A percentile compares a stretch with the other conserved stretches of the same genome.
Conservation (phyloP, 2,797 vertebrate genomes). For the Enteromius mattozi region DNA sequence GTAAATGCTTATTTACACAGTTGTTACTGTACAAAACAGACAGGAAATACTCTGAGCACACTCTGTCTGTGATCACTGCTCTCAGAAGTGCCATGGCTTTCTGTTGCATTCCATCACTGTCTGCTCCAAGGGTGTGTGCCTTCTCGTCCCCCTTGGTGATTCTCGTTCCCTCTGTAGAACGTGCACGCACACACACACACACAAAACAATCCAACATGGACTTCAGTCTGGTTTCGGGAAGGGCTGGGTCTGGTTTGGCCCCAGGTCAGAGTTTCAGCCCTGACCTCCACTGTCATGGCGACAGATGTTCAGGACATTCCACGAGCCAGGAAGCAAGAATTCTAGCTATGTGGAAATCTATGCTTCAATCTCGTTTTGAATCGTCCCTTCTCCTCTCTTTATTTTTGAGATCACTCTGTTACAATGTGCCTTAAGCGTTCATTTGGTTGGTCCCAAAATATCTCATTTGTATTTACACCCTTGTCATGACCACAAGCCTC, state of each 20-base stretch:
- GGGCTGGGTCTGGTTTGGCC: constrained; percentile 60
- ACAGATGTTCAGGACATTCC: constrained; percentile 80
- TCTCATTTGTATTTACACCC: constrained; percentile 66
- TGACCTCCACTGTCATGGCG: constrained; percentile 75
- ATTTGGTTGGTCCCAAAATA: constrained; percentile 65
- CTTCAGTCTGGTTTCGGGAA: constrained; percentile 45
- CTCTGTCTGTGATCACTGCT: constrained; percentile 53
- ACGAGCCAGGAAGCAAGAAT: constrained; percentile 75
- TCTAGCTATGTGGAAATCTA: constrained; percentile 73
- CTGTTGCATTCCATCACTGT: constrained; percentile 70
- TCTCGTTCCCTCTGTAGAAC: constrained; percentile 14
- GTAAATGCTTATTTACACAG: neutral
- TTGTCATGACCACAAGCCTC: constrained; percentile 64
- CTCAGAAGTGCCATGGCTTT: constrained; percentile 48
- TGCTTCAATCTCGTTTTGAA: constrained; percentile 48
- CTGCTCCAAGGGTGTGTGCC: constrained; percentile 60
- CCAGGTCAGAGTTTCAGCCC: constrained; percentile 54
- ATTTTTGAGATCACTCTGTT: constrained; percentile 25
- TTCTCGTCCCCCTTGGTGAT: constrained; percentile 65
- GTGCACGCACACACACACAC: neutral
- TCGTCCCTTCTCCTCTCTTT: neutral
- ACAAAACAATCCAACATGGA: constrained; percentile 27
- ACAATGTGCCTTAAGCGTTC: constrained; percentile 6
- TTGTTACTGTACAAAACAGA: constrained; percentile 52
- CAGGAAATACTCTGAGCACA: constrained; percentile 58